Conservation (phyloP, 2,888 invertebrate genomes). For the Acleris literana region DNA sequence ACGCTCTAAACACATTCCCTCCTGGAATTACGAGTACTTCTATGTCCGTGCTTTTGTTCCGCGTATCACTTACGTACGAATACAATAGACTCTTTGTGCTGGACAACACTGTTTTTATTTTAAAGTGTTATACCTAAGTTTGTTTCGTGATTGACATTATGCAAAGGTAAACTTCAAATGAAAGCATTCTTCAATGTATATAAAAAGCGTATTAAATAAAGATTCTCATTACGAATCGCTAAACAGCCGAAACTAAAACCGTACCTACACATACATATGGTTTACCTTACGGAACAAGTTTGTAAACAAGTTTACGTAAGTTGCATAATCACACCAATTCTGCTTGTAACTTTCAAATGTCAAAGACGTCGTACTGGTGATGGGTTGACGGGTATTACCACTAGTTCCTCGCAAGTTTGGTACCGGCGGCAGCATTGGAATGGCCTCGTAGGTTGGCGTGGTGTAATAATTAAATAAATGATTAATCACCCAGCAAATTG, state of each 20-base stretch:
- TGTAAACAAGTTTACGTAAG: slow-evolving; percentile 49
- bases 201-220: neutral
- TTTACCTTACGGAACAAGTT: slow-evolving; percentile 40
- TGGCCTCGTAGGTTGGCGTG: slow-evolving; percentile 60
- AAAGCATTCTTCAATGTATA: no score
- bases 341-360: slow-evolving; percentile 42
- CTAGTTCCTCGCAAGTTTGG: slow-evolving; percentile 50
- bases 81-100: slow-evolving; percentile 20
- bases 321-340: slow-evolving; percentile 48
- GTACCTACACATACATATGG: slow-evolving; percentile 26
- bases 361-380: slow-evolving; percentile 30
- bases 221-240: slow-evolving; percentile 14
- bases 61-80: neutral
- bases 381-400: neutral
- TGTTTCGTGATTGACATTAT: neutral
- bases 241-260: slow-evolving; percentile 16
- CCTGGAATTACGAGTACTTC: slow-evolving; percentile 25
- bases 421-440: slow-evolving; percentile 45
- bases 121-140: neutral
- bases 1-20: slow-evolving; percentile 46
- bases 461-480: slow-evolving; percentile 54
- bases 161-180: no score
- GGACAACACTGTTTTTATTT: neutral
- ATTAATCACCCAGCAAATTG: slow-evolving; percentile 62
- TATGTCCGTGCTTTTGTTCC: slow-evolving; percentile 37